A percentile compares a stretch with the other conserved stretches of the same genome.
Evolutionary conservation across 2,888 invertebrate species (phyloP).

Genomic region (Trachelus stipa): DNA sequence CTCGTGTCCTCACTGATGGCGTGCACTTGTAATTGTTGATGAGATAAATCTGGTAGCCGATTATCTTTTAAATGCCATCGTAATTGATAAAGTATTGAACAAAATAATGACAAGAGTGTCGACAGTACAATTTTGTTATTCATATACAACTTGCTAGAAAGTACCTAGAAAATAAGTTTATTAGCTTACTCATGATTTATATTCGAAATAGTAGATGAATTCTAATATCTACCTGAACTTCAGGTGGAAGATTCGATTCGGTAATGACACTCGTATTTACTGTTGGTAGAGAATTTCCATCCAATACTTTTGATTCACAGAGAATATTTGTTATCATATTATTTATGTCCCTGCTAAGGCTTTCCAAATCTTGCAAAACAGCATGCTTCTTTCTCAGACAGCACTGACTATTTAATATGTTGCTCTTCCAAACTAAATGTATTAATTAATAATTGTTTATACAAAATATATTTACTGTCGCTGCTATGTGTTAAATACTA

Average conservation of each 20-base stretch:
- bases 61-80: slow-evolving; percentile 30
- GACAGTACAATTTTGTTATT: slow-evolving; percentile 44
- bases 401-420: slow-evolving; percentile 29
- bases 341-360: slow-evolving; percentile 35
- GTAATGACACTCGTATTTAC: slow-evolving; percentile 40
- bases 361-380: slow-evolving; percentile 35
- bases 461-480: neutral
- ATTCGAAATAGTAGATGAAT: neutral
- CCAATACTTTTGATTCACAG: slow-evolving; percentile 40
- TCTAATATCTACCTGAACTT: slow-evolving; percentile 43
- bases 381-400: slow-evolving; percentile 32
- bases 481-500: slow-evolving; percentile 13
- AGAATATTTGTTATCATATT: slow-evolving; percentile 40
- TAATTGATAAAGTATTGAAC: slow-evolving; percentile 37
- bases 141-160: slow-evolving; percentile 42
- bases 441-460: neutral
- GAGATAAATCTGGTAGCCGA: slow-evolving; percentile 38
- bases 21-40: slow-evolving; percentile 44
- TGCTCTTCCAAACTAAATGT: slow-evolving; percentile 45
- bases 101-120: slow-evolving; percentile 46
- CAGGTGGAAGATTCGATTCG: slow-evolving; percentile 42
- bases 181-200: neutral
- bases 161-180: slow-evolving; percentile 35
- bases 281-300: slow-evolving; percentile 40
- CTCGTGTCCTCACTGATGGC: slow-evolving; percentile 47